phyloP scores from a whole-genome alignment of 2,797 vertebrate genomes.

The Oreonectes daqikongensis region DNA sequence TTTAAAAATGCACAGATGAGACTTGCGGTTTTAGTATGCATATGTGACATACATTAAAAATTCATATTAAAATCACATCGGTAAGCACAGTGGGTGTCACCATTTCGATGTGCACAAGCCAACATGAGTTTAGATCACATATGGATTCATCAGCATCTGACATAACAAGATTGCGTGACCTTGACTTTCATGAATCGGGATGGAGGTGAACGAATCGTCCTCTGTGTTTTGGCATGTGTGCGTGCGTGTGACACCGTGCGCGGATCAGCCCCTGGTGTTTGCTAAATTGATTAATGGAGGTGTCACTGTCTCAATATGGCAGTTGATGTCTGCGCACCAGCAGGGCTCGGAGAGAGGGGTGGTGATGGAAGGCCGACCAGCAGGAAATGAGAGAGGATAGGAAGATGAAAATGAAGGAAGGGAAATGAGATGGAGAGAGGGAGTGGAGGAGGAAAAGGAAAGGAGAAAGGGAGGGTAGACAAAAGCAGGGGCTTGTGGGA shows the following conservation, averaged over 20 bases:
- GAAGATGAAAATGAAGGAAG: conserved; percentile 34
- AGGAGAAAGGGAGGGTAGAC: conserved; percentile 24
- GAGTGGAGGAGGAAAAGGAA: background rate
- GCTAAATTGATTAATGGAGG: conserved; percentile 61
- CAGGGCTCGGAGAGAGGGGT: conserved; percentile 34
- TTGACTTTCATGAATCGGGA: conserved; percentile 41
- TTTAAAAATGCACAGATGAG: background rate
- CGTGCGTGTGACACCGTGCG: conserved; percentile 24
- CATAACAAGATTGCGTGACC: conserved; percentile 30
- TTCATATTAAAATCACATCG: background rate
- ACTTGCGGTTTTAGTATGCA: background rate
- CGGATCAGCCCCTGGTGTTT: conserved; percentile 42
- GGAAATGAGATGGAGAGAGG: conserved; percentile 29
- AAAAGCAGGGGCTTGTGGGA: conserved; percentile 21
- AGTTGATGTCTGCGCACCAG: conserved; percentile 49
- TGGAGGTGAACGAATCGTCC: conserved; percentile 38
- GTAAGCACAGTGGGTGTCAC: background rate
- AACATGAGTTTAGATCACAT: background rate
- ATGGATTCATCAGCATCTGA: background rate
- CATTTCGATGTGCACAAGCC: too few relatives aligned
- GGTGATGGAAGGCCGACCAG: conserved; percentile 18
- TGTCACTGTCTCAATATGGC: conserved; percentile 60
- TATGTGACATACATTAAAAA: background rate
- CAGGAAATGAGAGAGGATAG: conserved; percentile 9
- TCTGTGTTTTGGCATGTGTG: conserved; percentile 24